phyloP scores from a whole-genome alignment of 2,113 vertebrate species.

The Xiphophorus couchianus region DNA sequence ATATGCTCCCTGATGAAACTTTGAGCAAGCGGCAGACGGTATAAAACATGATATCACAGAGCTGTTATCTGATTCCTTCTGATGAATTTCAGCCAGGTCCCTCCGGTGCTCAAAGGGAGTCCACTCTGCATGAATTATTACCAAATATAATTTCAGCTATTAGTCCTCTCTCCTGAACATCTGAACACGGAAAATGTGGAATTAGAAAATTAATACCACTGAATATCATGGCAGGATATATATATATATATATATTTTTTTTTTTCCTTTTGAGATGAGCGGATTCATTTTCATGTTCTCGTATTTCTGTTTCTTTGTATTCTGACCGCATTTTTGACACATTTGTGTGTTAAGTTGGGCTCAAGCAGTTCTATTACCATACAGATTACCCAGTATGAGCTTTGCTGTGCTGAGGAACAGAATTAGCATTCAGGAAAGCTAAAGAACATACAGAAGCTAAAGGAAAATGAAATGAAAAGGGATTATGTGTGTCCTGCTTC shows the following conservation, averaged over 20 bases:
- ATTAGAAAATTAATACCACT: conserved; percentile 92
- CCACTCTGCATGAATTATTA: conserved; percentile 95
- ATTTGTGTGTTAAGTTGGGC: conserved; percentile 84
- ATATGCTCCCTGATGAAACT: conserved; percentile 84
- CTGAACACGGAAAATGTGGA: conserved; percentile 85
- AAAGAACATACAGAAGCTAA: conserved; percentile 57
- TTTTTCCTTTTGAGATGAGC: conserved; percentile 73
- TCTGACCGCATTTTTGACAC: conserved; percentile 84
- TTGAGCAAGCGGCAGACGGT: conserved; percentile 82
- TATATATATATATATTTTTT: too few relatives aligned
- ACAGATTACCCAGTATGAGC: conserved; percentile 77
- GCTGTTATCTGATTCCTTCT: conserved; percentile 89
- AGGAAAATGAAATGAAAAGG: conserved; percentile 66
- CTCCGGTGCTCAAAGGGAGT: conserved; percentile 88
- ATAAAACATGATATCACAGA: conserved; percentile 87
- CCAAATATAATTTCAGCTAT: conserved; percentile 96
- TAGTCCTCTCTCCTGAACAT: conserved; percentile 91
- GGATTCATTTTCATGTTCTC: conserved; percentile 81
- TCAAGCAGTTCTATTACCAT: conserved; percentile 82
- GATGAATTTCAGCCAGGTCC: conserved; percentile 89
- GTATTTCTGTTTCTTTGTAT: conserved; percentile 74
- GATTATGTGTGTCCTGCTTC: conserved; percentile 71
- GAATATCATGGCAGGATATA: conserved; percentile 70
- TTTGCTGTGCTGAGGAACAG: conserved; percentile 57
- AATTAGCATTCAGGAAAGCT: conserved; percentile 72